These are phyloP conservation scores for Psettodes erumei DNA, from an alignment of 2,113 vertebrate species.

Conservation along the genomic window DNA sequence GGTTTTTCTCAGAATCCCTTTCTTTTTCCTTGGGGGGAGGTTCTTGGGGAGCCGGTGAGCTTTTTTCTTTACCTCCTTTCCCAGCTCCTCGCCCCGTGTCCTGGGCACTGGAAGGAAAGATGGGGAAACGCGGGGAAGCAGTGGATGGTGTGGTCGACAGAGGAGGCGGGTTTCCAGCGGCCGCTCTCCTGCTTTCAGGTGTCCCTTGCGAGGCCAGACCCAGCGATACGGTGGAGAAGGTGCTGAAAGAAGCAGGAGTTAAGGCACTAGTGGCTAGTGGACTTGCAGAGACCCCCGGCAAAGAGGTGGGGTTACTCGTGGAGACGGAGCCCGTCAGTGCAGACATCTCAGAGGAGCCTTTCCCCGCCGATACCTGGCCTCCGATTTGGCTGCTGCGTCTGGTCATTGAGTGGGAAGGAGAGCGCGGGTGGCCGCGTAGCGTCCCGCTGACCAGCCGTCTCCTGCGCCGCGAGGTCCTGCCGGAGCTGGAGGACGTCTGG, in stretches of 20 bases:
- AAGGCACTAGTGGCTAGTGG: conserved; percentile 97
- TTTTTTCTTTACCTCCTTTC: conserved; percentile 82
- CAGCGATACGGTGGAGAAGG: conserved; percentile 76
- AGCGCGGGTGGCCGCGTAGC: conserved; percentile 88
- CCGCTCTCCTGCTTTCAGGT: conserved; percentile 81
- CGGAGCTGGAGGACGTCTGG: conserved; percentile 81
- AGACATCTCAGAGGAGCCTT: conserved; percentile 81
- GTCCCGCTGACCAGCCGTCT: conserved; percentile 85
- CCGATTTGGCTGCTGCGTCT: conserved; percentile 93
- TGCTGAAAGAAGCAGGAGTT: conserved; percentile 85
- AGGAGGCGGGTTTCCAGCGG: conserved; percentile 80
- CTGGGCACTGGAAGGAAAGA: conserved; percentile 83
- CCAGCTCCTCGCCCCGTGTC: conserved; percentile 73
- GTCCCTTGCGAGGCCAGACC: conserved; percentile 74
- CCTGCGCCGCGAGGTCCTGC: conserved; percentile 82
- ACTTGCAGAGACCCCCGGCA: conserved; percentile 89
- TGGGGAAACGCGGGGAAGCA: conserved; percentile 83
- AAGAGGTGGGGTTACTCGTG: conserved; percentile 84
- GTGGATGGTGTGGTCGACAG: conserved; percentile 84
- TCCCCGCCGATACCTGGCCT: conserved; percentile 64
- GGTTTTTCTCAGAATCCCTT: conserved; percentile 86
- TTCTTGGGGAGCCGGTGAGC: conserved; percentile 80
- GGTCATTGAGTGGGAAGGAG: conserved; percentile 97
- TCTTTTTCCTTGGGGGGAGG: conserved; percentile 88
- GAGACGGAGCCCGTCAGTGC: conserved; percentile 72